These are phyloP conservation scores for Luperina testacea DNA, from an alignment of 2,888 invertebrate genomes.

Conservation along the genomic window DNA sequence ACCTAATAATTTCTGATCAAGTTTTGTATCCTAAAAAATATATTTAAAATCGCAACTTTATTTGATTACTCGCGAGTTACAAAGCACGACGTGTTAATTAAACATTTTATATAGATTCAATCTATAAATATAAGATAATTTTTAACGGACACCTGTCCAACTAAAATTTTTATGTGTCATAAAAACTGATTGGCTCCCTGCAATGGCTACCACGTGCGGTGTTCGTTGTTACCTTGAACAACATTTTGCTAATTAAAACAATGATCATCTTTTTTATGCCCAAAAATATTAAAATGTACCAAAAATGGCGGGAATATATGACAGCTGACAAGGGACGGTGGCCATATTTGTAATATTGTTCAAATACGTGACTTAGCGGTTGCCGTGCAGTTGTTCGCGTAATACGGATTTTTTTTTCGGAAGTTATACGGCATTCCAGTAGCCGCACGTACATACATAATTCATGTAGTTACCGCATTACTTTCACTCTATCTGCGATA, in stretches of 20 bases:
- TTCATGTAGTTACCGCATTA: slow-evolving; percentile 77
- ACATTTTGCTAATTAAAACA: slow-evolving; percentile 42
- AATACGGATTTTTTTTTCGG: slow-evolving; percentile 74
- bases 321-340: slow-evolving; percentile 58
- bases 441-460: slow-evolving; percentile 72
- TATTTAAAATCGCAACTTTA: slow-evolving; percentile 61
- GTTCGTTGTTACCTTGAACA: slow-evolving; percentile 12
- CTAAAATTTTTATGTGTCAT: slow-evolving; percentile 37
- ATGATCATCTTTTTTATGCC: not conserved
- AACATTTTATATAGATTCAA: slow-evolving; percentile 54
- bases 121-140: slow-evolving; percentile 43
- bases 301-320: slow-evolving; percentile 41
- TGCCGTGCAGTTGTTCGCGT: slow-evolving; percentile 61
- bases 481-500: slow-evolving; percentile 74
- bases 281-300: not conserved
- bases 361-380: slow-evolving; percentile 58
- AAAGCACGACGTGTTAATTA: slow-evolving; percentile 63
- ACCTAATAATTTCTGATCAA: slow-evolving; percentile 56
- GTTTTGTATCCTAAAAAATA: slow-evolving; percentile 47
- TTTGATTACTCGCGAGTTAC: slow-evolving; percentile 43
- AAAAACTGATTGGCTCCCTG: slow-evolving; percentile 58
- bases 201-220: slow-evolving; percentile 59
- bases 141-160: slow-evolving; percentile 65
- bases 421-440: slow-evolving; percentile 69
- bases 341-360: slow-evolving; percentile 54